Evolutionary conservation across 1,140 invertebrate species (phyloP), one percentile per base, ranked within the genome.

Genomic region (Drosophila mojavensis): DNA sequence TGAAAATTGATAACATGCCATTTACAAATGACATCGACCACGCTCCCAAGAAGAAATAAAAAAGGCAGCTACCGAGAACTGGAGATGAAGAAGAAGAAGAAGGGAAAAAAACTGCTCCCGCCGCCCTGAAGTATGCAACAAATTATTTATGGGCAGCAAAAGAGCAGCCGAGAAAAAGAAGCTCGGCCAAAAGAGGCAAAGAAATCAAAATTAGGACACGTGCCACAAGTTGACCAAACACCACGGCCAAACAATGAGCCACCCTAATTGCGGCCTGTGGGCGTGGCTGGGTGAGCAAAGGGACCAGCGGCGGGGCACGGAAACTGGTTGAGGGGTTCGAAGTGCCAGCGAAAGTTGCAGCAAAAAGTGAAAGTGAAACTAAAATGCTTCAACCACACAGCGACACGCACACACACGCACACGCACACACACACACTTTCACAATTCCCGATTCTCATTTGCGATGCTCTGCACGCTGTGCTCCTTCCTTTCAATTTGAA

Each of bases 1-100:
- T 69, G 90, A 91, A 91, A 91, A 91, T 91, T 91, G 90, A 91
- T 91, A 91, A 85, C 90, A 91, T 91, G 75, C 86, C 90, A 91
- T 91, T 91, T 91, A 85, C 90, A 90, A 91, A 91, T 91, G 90
- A 91, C 90, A 91, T 74, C 77, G 72, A 75, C 45, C 61, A 33
- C 17, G 55, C 43, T 45, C 13, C 43, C 3, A 45, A 15, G 5
- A 45, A 17, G 48, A 10, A 24, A 24, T 24, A 24, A 24, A 24
- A 24, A 24, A 24, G 20, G 20, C 20, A 24, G 20, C 20, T 24
- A 24, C 3, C 20, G 20, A 24, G 20, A 24, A 3, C 20, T 24
- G 20, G 2, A 24, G 20, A 45, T 6, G n/a, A 45, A 13, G 48
- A 10, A n/a, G 20, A 11, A 10, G 15, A 13, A 17, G 24, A 4